phyloP scores from a whole-genome alignment of 2,113 vertebrate genomes.

The Microcebus tavaratra region DNA sequence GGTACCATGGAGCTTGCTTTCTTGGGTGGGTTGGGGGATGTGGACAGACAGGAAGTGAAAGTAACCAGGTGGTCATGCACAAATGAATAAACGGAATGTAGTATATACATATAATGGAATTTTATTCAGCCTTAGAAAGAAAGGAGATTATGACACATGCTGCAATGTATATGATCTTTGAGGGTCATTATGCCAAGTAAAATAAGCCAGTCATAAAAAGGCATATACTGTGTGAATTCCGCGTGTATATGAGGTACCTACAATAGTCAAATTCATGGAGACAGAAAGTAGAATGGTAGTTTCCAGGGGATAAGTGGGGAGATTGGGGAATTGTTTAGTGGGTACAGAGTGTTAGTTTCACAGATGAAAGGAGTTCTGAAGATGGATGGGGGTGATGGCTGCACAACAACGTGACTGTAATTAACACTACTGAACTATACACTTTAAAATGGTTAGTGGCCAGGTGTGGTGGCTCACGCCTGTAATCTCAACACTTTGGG shows the following conservation, averaged over 20 bases:
- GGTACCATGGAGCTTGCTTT: not conserved
- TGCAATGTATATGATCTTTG: no score
- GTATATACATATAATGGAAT: fast-evolving
- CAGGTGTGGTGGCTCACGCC: no score
- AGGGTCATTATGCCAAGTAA: not conserved
- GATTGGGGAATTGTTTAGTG: not conserved
- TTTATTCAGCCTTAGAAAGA: not conserved
- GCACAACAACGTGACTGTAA: no score
- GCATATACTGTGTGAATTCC: not conserved
- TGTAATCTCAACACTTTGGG: no score
- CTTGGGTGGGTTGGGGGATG: not conserved
- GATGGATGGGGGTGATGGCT: no score
- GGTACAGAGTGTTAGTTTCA: not conserved
- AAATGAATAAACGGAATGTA: not conserved
- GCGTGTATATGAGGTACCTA: not conserved
- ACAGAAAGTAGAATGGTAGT: not conserved
- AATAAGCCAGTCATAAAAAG: not conserved
- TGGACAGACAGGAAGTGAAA: not conserved
- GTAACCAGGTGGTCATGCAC: not conserved
- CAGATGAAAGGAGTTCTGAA: not conserved
- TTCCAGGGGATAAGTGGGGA: no score
- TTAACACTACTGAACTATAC: fast-evolving
- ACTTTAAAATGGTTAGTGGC: not conserved
- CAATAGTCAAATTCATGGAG: not conserved
- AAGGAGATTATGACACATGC: not conserved